Percentiles rank a stretch among this genome's conserved stretches.
phyloP scores from a whole-genome alignment of 2,888 invertebrate species.

The Chrysomela aeneicollis region DNA sequence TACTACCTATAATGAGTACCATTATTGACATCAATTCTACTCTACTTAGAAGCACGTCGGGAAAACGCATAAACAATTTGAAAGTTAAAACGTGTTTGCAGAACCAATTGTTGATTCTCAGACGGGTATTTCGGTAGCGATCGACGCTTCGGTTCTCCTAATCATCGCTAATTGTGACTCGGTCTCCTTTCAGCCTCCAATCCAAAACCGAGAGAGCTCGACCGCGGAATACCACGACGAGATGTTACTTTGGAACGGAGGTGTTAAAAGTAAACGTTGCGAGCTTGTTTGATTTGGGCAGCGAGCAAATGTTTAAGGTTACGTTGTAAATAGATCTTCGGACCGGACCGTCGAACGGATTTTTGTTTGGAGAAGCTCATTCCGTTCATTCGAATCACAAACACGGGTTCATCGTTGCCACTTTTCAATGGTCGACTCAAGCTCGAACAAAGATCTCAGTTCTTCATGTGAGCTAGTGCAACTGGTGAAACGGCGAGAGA shows the following conservation, averaged over 20 bases:
- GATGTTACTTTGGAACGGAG: constrained; percentile 60
- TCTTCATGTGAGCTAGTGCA: too few relatives aligned
- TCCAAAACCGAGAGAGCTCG: constrained; percentile 44
- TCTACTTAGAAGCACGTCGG: constrained; percentile 35
- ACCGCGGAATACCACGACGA: constrained; percentile 58
- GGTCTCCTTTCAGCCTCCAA: constrained; percentile 36
- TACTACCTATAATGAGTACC: too few relatives aligned
- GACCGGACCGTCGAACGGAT: background rate
- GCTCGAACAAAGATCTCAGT: background rate
- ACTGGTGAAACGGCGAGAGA: too few relatives aligned
- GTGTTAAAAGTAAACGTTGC: constrained; percentile 61
- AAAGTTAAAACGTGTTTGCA: constrained; percentile 55
- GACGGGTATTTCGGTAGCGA: constrained; percentile 61
- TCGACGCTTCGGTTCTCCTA: constrained; percentile 58
- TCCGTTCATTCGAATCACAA: background rate
- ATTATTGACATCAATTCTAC: constrained; percentile 4
- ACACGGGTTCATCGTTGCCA: background rate
- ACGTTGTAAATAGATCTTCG: constrained; percentile 32
- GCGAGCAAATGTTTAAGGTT: constrained; percentile 42
- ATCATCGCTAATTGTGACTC: constrained; percentile 58
- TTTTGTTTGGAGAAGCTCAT: background rate
- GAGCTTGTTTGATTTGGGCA: constrained; percentile 51
- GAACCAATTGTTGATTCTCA: constrained; percentile 60
- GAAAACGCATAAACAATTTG: constrained; percentile 51
- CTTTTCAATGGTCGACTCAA: background rate